Percentiles rank a stretch among this genome's conserved stretches.
phyloP scores from a whole-genome alignment of 2,797 vertebrate species.

The Coendou prehensilis region DNA sequence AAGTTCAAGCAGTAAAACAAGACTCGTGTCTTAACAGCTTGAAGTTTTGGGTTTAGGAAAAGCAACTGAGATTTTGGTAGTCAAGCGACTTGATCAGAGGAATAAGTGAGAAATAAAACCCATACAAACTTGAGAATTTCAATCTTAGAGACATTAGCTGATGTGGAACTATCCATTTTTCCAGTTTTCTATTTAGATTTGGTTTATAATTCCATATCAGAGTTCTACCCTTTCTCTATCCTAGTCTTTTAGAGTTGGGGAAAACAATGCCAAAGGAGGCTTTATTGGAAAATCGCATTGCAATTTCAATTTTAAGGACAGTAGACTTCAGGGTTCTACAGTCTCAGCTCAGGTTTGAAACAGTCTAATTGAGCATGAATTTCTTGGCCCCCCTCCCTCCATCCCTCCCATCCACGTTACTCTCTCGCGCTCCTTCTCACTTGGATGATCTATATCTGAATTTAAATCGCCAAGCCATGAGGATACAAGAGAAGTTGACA shows the following conservation, averaged over 20 bases:
- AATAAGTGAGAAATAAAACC: slow-evolving; percentile 38
- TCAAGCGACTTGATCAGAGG: background rate
- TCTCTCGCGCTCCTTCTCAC: background rate
- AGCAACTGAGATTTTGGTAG: slow-evolving; percentile 15
- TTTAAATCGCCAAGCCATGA: slow-evolving; percentile 45
- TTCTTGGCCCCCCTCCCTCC: background rate
- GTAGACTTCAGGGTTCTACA: background rate
- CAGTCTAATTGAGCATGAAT: background rate
- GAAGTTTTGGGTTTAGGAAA: background rate
- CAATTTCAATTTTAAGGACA: background rate
- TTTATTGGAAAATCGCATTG: slow-evolving; percentile 1
- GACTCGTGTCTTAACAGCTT: background rate
- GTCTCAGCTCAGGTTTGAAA: background rate
- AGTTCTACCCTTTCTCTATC: background rate
- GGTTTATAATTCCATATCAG: slow-evolving; percentile 14
- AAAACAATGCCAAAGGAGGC: background rate
- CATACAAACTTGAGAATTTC: slow-evolving; percentile 4
- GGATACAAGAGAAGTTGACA: slow-evolving; percentile 17
- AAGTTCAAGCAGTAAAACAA: slow-evolving; percentile 32
- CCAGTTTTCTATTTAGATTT: slow-evolving; percentile 20
- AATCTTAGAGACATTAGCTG: background rate
- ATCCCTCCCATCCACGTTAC: background rate
- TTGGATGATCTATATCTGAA: background rate
- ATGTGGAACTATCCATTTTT: background rate
- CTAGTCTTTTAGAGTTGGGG: background rate